phyloP scores from a whole-genome alignment of 2,888 invertebrate species.

The Cephalotes varians region DNA sequence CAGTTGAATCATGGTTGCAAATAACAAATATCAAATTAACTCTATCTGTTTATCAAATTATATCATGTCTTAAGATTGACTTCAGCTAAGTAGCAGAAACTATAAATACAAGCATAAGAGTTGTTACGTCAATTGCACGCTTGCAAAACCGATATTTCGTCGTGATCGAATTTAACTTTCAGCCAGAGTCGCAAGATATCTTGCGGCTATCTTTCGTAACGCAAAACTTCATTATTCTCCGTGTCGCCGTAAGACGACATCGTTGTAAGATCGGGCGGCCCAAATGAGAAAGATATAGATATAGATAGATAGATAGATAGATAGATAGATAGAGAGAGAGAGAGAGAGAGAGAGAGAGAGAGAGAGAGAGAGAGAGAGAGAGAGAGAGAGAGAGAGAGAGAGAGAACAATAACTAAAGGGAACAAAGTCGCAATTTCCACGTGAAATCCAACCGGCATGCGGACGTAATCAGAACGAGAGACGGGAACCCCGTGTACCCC shows the following conservation, averaged over 20 bases:
- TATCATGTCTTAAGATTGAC: not conserved
- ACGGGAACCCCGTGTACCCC: constrained; percentile 70
- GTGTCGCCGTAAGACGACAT: constrained; percentile 63
- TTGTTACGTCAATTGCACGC: constrained; percentile 26
- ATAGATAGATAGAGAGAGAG: too few species aligned
- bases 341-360: not conserved
- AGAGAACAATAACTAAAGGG: constrained; percentile 69
- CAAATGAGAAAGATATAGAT: constrained; percentile 11
- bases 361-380: constrained; percentile 30
- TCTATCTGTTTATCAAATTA: not conserved
- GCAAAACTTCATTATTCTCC: constrained; percentile 63
- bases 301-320: not conserved
- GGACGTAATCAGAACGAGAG: constrained; percentile 80
- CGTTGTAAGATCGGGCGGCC: not conserved
- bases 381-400: constrained; percentile 21
- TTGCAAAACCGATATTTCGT: not conserved
- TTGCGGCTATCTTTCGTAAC: constrained; percentile 42
- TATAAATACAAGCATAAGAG: not conserved
- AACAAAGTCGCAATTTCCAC: constrained; percentile 74
- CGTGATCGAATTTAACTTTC: constrained; percentile 40
- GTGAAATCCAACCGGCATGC: constrained; percentile 73
- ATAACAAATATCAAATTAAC: not conserved
- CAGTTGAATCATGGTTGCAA: not conserved
- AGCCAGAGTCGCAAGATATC: constrained; percentile 34
- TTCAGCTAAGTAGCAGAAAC: not conserved